These are phyloP conservation scores for Sanderia malayensis DNA, from an alignment of 30 jellyfish, hydroid and myxozoan species.

Conservation along the genomic window DNA sequence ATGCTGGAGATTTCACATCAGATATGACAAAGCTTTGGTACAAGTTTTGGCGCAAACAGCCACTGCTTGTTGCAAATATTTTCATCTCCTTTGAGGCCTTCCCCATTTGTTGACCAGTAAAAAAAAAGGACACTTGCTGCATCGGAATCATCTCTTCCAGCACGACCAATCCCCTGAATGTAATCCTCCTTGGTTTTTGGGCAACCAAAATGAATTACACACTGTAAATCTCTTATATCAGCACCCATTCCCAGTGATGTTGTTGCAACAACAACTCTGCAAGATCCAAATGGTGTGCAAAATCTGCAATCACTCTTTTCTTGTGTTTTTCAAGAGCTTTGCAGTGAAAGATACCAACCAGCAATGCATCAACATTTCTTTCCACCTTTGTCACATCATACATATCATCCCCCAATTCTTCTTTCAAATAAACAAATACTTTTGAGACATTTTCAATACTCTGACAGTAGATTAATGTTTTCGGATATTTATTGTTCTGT, in stretches of 20 bases:
- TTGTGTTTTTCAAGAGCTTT: conserved; percentile 11
- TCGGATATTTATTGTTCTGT: conserved; percentile 3
- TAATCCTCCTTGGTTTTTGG: conserved; percentile 9
- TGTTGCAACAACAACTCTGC: conserved; percentile 35
- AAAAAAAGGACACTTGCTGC: conserved; percentile 8
- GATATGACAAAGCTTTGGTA: not conserved
- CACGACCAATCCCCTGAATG: conserved; percentile 35
- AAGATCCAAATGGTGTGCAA: conserved; percentile 22
- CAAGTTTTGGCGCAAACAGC: conserved; percentile 11
- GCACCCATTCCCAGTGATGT: conserved; percentile 39
- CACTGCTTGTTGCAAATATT: conserved; percentile 15
- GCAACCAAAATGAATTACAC: conserved; percentile 22
- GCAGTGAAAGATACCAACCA: conserved; percentile 30
- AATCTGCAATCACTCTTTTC: conserved; percentile 7
- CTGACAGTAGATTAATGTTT: conserved; percentile 32
- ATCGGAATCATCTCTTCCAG: conserved; percentile 21
- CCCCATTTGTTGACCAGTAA: conserved; percentile 12
- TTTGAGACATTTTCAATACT: conserved; percentile 24
- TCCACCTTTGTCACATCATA: not conserved
- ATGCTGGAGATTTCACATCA: conserved; percentile 11
- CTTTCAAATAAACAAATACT: conserved; percentile 11
- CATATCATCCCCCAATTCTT: conserved; percentile 16
- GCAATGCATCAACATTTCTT: not conserved
- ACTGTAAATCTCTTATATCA: conserved; percentile 28
- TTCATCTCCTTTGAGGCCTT: conserved; percentile 25